Evolutionary conservation across 2,113 vertebrate species (phyloP).

Genomic region (Mobula birostris): DNA sequence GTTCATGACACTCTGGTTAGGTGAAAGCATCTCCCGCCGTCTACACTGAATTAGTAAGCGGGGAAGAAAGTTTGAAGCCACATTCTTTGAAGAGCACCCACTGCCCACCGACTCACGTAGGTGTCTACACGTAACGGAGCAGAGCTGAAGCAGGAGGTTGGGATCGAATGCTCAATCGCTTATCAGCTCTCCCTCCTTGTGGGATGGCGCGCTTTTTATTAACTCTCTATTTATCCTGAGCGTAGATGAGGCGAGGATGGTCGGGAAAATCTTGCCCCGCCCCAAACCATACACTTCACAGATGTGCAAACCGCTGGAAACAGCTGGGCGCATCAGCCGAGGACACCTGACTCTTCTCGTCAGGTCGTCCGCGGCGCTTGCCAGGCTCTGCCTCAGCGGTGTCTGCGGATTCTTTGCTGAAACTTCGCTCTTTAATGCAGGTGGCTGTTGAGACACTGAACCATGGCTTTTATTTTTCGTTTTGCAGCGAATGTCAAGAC

Average conservation of each 20-base stretch:
- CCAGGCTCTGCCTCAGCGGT: no score
- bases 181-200: no score
- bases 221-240: background rate
- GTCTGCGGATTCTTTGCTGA: no score
- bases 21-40: slow-evolving; percentile 51
- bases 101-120: no score
- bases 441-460: no score
- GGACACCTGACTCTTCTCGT: background rate
- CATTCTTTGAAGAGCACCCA: background rate
- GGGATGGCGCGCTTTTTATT: background rate
- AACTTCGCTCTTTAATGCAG: no score
- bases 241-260: background rate
- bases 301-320: no score
- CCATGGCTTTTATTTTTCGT: no score
- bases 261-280: background rate
- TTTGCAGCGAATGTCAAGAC: no score
- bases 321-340: no score
- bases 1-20: slow-evolving; percentile 51
- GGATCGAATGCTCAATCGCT: slow-evolving; percentile 35
- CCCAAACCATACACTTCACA: background rate
- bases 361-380: background rate
- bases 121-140: no score
- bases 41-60: background rate
- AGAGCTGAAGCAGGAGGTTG: background rate
- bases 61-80: slow-evolving; percentile 27